Evolutionary conservation across 2,888 invertebrate genomes (phyloP).

Genomic region (Nymphalis urticae): DNA sequence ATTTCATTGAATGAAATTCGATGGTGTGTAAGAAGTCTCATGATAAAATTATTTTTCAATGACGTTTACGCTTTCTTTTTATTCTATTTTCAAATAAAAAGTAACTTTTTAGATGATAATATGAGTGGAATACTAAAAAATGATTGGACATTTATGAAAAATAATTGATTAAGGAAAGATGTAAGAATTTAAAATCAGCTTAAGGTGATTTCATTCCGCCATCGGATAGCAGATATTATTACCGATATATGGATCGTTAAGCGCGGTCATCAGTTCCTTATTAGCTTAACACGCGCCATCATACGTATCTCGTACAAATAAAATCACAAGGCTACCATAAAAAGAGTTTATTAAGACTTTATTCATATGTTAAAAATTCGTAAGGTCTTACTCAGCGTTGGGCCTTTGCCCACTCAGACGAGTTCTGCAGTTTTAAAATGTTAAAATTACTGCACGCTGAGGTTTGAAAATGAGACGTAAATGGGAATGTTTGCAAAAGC

Average conservation of each 20-base stretch:
- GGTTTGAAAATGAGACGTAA: conserved; percentile 70
- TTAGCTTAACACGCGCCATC: conserved; percentile 74
- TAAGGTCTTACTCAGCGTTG: conserved; percentile 74
- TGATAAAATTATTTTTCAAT: no score
- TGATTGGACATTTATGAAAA: not conserved
- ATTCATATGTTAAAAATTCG: conserved; percentile 74
- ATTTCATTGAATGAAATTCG: no score
- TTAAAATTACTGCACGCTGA: conserved; percentile 67
- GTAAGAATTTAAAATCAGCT: conserved; percentile 43
- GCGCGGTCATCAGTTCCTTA: conserved; percentile 70
- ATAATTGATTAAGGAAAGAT: conserved; percentile 3
- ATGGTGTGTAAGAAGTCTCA: no score
- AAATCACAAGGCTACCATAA: conserved; percentile 75
- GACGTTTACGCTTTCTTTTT: no score
- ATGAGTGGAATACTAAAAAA: not conserved
- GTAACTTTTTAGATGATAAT: no score
- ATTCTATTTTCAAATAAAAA: no score
- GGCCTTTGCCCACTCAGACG: conserved; percentile 57
- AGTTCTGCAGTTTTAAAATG: conserved; percentile 72
- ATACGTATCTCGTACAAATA: conserved; percentile 74
- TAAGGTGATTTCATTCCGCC: conserved; percentile 63
- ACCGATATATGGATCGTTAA: conserved; percentile 63
- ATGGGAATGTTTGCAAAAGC: conserved; percentile 68
- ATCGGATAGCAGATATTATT: conserved; percentile 61
- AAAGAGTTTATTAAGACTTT: conserved; percentile 78